These are phyloP conservation scores for Cataglyphis altisquamis DNA, from an alignment of 2,888 invertebrate species.

Conservation along the genomic window DNA sequence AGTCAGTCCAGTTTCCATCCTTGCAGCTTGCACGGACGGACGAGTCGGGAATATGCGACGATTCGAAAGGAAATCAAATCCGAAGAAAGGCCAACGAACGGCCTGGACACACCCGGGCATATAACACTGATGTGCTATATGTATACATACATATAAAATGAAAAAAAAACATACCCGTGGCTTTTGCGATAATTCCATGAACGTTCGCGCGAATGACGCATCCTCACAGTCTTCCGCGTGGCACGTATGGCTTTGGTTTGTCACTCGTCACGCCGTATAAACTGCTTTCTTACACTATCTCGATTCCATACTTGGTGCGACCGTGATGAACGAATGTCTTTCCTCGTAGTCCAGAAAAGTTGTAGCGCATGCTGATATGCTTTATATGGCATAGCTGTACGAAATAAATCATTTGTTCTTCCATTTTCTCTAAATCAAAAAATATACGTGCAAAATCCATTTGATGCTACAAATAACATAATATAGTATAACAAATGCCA, in stretches of 20 bases:
- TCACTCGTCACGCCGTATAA: conserved; percentile 48
- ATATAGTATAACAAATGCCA: not conserved
- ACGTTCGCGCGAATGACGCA: conserved; percentile 49
- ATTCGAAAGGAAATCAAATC: conserved; percentile 79
- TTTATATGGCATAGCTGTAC: conserved; percentile 10
- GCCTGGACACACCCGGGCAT: conserved; percentile 58
- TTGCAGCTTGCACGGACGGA: conserved; percentile 68
- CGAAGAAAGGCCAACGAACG: conserved; percentile 78
- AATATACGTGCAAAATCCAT: not conserved
- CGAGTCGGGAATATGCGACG: conserved; percentile 72
- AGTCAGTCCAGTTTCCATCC: conserved; percentile 80
- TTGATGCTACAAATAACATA: not conserved
- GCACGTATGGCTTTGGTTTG: conserved; percentile 53
- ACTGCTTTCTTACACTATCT: conserved; percentile 61
- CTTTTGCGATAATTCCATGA: conserved; percentile 57
- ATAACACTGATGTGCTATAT: conserved; percentile 14
- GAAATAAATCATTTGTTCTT: conserved; percentile 32
- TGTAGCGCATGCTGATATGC: conserved; percentile 10
- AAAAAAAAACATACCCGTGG: conserved; percentile 45
- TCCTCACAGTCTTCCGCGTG: conserved; percentile 48
- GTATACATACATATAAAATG: conserved; percentile 10
- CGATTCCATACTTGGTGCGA: conserved; percentile 53
- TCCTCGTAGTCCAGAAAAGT: conserved; percentile 14
- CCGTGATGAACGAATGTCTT: conserved; percentile 47
- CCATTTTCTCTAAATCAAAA: conserved; percentile 14